Evolutionary conservation across 2,888 invertebrate species (phyloP), one percentile per base, ranked within the genome.

Genomic region (Phorcus lineatus): DNA sequence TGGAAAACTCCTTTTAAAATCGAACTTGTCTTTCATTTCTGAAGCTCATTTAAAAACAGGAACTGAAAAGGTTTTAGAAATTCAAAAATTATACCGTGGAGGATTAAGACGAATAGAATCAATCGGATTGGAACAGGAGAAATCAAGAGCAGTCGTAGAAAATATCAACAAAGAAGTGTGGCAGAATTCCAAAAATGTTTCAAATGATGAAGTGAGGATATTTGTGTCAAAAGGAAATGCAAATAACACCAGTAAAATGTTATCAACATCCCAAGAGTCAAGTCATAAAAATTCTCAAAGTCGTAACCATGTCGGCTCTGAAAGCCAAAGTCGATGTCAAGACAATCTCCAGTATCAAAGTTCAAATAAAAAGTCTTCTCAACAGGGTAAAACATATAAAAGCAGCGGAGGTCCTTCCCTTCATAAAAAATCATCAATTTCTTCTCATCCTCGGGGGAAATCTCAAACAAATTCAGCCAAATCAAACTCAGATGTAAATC

Each of bases 31-130:
- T 19, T 22, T 22, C 31, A 40, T 7, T 74, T 47, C 36, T n/a
- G 17, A 74, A 9, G 74, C 22, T 19, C 31, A 74, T 19, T 40
- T 3, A 40, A 74, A 40, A 22, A 19, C 16, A 13, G 19, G 40
- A 67, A 36, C 13, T 28, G 54, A 53, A 54, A 36, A 55, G 22
- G 76, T n/a, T 24, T 24, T 55, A 11, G 55, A 76, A 55, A 55
- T 76, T 55, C 76, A 76, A 40, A 28, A 55, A 40, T 55, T 76
- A 24, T 76, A 76, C 31, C 54, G 76, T 36, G 76, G 76, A 31
- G 53, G 55, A 22, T 24, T 76, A n/a, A 52, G 76, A 76, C 54
- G 55, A 76, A 76, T 76, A 17, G 76, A 76, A 55, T 76, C 76
- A 28, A 76, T 76, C 31, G 76, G 76, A 17, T 54, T 76, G 11